Base-by-base conservation (phyloP, 2,797 vertebrate species). In the Syngnathus acus region DNA sequence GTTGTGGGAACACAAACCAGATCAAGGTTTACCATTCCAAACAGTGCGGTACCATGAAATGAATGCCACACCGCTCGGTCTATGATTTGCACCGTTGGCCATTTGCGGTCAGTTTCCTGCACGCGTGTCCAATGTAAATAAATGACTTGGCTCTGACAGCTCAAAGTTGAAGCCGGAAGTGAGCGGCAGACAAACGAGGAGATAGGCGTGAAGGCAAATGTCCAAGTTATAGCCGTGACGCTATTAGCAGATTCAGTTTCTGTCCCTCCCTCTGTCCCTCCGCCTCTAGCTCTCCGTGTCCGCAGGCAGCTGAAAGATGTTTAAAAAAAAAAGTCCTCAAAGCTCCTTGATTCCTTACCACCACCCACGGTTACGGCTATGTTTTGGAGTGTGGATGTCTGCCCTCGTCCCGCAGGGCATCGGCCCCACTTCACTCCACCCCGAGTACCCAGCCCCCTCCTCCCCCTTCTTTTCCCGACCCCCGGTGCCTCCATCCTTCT, bases 351-450 rank as follows among this genome's bases (percentile, higher is more conserved):
- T 93, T 92, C 90, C 84, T 87, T 81, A 76, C 80, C 81, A 84
- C 84, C 87, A 85, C 84, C 85, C 84, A 83, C 82, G 85, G 90
- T 93, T 93, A 92, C 93, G 90, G 90, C 89, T 88, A 82, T 90
- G 91, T 92, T 93, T 91, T 57, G 89, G 85, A 93, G 90, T 89
- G 88, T 92, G 93, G 93, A 92, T 95, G 93, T 92, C 93, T 94
- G 84, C 90, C 87, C 75, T 86, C 88, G 89, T 93, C 90, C 93
- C 94, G 87, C 73, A 90, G 92, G 95, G 93, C 92, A 91, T 86
- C 72, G 84, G 85, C 89, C 72, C 69, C 53, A 26, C 76, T 74
- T 65, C 54, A 70, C 77, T 73, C 84, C 73, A 70, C 76, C 86
- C 89, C 62, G 67, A 82, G 82, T 70, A 43, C 81, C 79, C 71